Conservation (phyloP, 2,113 vertebrate genomes). For the Candoia aspera region DNA sequence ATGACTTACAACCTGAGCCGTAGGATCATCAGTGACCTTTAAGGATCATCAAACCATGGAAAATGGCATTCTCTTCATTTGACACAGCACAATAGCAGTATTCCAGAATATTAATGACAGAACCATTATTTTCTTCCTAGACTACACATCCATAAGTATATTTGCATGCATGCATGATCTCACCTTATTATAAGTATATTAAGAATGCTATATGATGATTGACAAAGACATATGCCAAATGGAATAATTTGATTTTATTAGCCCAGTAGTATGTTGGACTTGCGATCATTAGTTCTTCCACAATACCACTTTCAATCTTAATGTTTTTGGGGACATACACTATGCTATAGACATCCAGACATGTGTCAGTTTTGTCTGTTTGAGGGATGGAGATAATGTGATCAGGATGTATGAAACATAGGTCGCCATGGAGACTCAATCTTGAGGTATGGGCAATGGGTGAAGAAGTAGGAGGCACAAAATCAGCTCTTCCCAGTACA, state of each 20-base stretch:
- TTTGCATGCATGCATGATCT: not conserved
- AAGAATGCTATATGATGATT: not conserved
- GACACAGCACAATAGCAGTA: not conserved
- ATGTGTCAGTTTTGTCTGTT: not conserved
- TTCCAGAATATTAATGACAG: not conserved
- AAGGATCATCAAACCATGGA: not conserved
- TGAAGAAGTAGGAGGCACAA: not conserved
- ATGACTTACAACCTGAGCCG: not conserved
- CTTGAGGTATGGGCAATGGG: not conserved
- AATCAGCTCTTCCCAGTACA: not conserved
- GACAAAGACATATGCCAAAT: not conserved
- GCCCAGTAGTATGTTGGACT: not conserved
- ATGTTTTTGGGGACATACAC: not conserved
- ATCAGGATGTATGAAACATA: not conserved
- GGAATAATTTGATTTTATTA: not conserved
- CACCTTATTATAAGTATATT: not conserved
- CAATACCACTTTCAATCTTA: not conserved
- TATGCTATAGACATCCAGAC: not conserved
- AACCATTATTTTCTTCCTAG: not conserved
- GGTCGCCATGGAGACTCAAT: no score
- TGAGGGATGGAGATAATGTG: not conserved
- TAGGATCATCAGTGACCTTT: not conserved
- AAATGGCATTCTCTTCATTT: not conserved
- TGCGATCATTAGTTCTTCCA: not conserved
- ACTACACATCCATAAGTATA: not conserved